These are phyloP conservation scores for Sternarchorhynchus goeldii DNA, from an alignment of 2,797 vertebrate species.

Conservation along the genomic window DNA sequence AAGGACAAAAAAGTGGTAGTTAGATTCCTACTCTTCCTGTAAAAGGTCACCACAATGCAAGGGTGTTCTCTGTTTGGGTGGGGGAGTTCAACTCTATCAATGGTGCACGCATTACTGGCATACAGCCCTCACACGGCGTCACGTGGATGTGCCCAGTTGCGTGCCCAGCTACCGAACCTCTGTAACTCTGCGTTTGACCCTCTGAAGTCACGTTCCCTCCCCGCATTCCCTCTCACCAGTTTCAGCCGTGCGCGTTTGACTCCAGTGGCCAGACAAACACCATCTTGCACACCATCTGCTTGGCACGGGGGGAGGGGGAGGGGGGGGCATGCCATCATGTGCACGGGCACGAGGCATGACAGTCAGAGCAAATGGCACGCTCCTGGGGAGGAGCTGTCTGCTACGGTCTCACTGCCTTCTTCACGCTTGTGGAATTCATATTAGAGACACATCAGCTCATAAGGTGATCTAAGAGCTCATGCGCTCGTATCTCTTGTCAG, in stretches of 20 bases:
- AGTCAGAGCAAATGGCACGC: slow-evolving; percentile 36
- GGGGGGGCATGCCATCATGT: slow-evolving; percentile 23
- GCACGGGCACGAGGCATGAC: slow-evolving; percentile 25
- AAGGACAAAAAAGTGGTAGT: background rate
- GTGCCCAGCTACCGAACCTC: slow-evolving; percentile 3
- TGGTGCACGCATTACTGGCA: slow-evolving; percentile 26
- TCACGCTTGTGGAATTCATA: slow-evolving; percentile 3
- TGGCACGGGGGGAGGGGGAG: slow-evolving; percentile 5
- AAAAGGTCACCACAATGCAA: slow-evolving; percentile 29
- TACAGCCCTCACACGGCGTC: slow-evolving; percentile 38
- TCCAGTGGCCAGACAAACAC: slow-evolving; percentile 26
- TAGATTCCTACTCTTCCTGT: background rate
- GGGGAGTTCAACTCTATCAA: slow-evolving; percentile 32
- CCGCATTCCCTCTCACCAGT: slow-evolving; percentile 12
- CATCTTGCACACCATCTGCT: slow-evolving; percentile 48
- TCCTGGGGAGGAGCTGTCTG: slow-evolving; percentile 4
- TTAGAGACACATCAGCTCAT: slow-evolving; percentile 13
- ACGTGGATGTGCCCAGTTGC: slow-evolving; percentile 36
- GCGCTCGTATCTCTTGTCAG: background rate
- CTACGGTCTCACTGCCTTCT: slow-evolving; percentile 10
- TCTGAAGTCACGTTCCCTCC: slow-evolving; percentile 13
- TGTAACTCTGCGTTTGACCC: slow-evolving; percentile 35
- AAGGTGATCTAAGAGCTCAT: background rate
- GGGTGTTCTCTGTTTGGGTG: slow-evolving; percentile 22
- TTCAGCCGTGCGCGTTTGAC: slow-evolving; percentile 23